phyloP scores from a whole-genome alignment of 2,113 vertebrate species.

The Blennius ocellaris region DNA sequence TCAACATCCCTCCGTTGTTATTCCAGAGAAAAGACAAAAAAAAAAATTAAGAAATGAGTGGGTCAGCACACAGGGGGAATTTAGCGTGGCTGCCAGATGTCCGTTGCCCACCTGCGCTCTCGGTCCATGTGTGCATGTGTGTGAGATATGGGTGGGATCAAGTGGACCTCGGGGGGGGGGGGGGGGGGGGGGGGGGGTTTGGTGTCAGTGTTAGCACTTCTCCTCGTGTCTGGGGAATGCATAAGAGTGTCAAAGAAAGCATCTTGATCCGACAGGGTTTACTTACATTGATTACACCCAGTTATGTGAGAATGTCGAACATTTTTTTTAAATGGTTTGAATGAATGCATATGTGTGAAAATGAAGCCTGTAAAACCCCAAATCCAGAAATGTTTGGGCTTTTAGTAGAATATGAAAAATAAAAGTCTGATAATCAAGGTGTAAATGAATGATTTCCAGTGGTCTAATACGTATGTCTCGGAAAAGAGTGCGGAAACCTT shows the following conservation, averaged over 20 bases:
- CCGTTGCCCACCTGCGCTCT: constrained; percentile 50
- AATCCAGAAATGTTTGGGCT: too few relatives aligned
- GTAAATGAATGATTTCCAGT: too few relatives aligned
- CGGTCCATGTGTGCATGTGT: constrained; percentile 11
- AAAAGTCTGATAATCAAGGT: too few relatives aligned
- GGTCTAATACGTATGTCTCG: too few relatives aligned
- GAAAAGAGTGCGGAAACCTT: too few relatives aligned
- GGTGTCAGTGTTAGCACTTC: constrained; percentile 58
- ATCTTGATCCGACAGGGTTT: constrained; percentile 40
- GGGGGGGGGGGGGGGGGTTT: constrained; percentile 49
- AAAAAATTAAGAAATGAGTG: constrained; percentile 11
- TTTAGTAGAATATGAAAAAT: too few relatives aligned
- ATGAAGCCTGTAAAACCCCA: too few relatives aligned
- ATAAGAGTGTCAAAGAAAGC: constrained; percentile 53
- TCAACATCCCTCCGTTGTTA: constrained; percentile 22
- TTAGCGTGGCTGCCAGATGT: constrained; percentile 62
- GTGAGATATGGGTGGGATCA: constrained; percentile 32
- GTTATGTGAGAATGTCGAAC: constrained; percentile 7
- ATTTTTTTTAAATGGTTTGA: not conserved
- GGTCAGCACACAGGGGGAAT: constrained; percentile 33
- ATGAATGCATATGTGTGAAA: not conserved
- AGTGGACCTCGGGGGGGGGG: constrained; percentile 38
- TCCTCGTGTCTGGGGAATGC: constrained; percentile 44
- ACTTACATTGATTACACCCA: constrained; percentile 42
- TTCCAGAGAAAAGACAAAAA: constrained; percentile 15